Evolutionary conservation across 2,113 vertebrate species (phyloP).

Genomic region (Progne subis): DNA sequence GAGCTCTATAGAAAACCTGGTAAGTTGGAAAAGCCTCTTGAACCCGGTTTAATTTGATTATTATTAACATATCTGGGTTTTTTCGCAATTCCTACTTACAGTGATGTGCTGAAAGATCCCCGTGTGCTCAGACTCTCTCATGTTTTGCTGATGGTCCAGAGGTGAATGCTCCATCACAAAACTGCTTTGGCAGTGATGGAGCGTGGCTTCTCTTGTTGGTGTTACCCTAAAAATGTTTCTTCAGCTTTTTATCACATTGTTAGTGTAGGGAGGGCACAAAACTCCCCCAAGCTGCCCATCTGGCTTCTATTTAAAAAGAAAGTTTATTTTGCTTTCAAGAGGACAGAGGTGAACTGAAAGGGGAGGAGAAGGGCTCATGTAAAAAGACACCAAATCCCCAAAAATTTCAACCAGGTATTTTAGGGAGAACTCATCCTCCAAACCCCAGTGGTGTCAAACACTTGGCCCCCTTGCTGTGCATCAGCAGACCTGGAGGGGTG

Average conservation of each 20-base stretch:
- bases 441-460: background rate
- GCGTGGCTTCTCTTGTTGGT: background rate
- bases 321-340: background rate
- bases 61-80: rapidly evolving
- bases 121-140: rapidly evolving
- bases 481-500: background rate
- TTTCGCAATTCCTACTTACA: rapidly evolving
- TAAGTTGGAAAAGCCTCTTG: conserved; percentile 64
- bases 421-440: background rate
- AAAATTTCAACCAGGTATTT: background rate
- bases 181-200: background rate
- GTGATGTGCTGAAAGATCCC: background rate
- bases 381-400: background rate
- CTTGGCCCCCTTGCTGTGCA: background rate
- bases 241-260: background rate
- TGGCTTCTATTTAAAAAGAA: background rate
- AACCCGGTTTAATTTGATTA: background rate
- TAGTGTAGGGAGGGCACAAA: too few species aligned
- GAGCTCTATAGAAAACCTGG: conserved; percentile 96
- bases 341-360: background rate
- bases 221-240: background rate
- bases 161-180: background rate
- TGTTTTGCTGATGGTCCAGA: background rate
- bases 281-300: background rate
- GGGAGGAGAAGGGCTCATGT: background rate